Evolutionary conservation across 2,113 vertebrate genomes (phyloP).

Genomic region (Lethenteron reissneri): DNA sequence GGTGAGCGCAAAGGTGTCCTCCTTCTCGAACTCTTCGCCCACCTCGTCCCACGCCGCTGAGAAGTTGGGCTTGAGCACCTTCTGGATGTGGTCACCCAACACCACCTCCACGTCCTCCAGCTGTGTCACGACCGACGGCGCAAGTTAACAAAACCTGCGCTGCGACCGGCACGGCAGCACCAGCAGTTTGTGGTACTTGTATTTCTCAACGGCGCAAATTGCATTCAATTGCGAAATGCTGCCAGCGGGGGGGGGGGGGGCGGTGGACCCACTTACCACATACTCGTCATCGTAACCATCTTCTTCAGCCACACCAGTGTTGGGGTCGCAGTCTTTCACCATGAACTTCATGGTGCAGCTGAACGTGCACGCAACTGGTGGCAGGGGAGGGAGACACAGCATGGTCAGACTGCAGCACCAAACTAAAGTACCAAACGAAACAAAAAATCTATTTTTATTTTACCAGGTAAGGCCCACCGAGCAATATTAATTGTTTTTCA

Average conservation of each 20-base stretch:
- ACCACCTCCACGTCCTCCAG: slow-evolving; percentile 80
- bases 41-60: slow-evolving; percentile 89
- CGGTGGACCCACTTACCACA: slow-evolving; percentile 35
- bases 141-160: too few relatives aligned
- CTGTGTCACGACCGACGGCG: slow-evolving; percentile 18
- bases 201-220: too few relatives aligned
- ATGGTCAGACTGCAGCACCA: neutral
- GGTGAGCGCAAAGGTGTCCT: slow-evolving; percentile 79
- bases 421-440: neutral
- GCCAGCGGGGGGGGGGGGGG: neutral
- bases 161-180: too few relatives aligned
- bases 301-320: slow-evolving; percentile 63
- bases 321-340: slow-evolving; percentile 76
- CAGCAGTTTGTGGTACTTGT: too few relatives aligned
- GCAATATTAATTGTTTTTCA: too few relatives aligned
- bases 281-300: slow-evolving; percentile 91
- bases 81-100: slow-evolving; percentile 77
- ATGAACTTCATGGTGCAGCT: slow-evolving; percentile 91
- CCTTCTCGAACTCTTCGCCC: slow-evolving; percentile 76
- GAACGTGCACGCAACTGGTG: slow-evolving; percentile 61
- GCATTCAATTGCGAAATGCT: too few relatives aligned
- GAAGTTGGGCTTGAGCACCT: slow-evolving; percentile 76
- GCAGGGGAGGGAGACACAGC: slow-evolving; percentile 8
- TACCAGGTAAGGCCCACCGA: too few relatives aligned
- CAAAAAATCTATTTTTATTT: neutral